phyloP scores from a whole-genome alignment of 2,113 vertebrate genomes.

The Spizaetus ornatus region DNA sequence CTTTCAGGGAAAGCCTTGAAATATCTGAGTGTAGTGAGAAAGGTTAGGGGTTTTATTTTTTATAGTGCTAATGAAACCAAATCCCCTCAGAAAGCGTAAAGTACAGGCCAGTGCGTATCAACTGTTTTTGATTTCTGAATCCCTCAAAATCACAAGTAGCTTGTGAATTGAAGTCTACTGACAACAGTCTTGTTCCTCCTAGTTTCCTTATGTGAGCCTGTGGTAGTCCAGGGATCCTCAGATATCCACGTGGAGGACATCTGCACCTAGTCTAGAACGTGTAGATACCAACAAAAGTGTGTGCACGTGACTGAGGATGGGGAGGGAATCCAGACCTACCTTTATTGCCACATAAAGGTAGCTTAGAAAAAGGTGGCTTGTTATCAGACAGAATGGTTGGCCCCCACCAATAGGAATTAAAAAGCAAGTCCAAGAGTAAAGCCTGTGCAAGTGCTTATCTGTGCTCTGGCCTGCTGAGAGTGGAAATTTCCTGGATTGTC shows the following conservation, averaged over 20 bases:
- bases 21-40: background rate
- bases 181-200: background rate
- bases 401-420: background rate
- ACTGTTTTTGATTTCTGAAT: background rate
- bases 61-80: background rate
- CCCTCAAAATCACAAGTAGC: background rate
- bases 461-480: background rate
- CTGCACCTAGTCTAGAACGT: background rate
- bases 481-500: background rate
- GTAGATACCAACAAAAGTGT: background rate
- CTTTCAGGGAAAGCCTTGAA: background rate
- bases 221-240: background rate
- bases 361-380: background rate
- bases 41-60: background rate
- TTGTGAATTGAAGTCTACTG: background rate
- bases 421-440: background rate
- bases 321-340: background rate
- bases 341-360: background rate
- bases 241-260: background rate
- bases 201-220: background rate
- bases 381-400: background rate
- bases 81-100: background rate
- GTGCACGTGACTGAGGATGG: background rate
- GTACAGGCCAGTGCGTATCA: background rate
- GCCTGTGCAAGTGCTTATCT: background rate